A percentile compares a stretch with the other conserved stretches of the same genome.
Conservation (phyloP, 1,140 invertebrate species). For the Ceratoteleas bidentatus region DNA sequence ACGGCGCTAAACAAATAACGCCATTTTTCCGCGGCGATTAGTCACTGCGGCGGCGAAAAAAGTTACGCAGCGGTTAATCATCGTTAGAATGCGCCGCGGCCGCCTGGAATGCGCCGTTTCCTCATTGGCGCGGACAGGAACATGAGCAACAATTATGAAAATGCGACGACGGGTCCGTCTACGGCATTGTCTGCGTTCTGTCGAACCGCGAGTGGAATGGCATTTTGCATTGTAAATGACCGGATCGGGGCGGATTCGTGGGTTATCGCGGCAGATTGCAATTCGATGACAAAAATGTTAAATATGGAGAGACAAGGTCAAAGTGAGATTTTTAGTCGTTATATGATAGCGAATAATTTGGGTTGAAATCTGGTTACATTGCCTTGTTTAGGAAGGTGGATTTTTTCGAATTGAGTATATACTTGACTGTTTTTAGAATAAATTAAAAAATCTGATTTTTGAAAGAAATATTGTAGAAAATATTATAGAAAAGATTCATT, state of each 20-base stretch:
- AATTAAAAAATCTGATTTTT: too few relatives aligned
- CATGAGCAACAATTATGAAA: conserved; percentile 15
- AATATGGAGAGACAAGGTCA: too few relatives aligned
- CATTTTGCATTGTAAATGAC: background rate
- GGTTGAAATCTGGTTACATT: too few relatives aligned
- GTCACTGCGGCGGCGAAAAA: background rate
- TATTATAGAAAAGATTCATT: too few relatives aligned
- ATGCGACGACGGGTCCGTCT: background rate
- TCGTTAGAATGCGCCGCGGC: background rate
- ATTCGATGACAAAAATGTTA: too few relatives aligned
- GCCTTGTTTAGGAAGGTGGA: too few relatives aligned
- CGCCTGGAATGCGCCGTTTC: background rate
- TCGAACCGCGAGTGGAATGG: background rate
- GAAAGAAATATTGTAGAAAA: too few relatives aligned
- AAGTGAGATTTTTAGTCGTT: too few relatives aligned
- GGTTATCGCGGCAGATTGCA: too few relatives aligned
- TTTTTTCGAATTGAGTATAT: too few relatives aligned
- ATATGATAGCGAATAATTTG: too few relatives aligned
- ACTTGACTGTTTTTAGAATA: too few relatives aligned
- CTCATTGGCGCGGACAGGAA: background rate
- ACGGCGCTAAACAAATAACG: conserved; percentile 19
- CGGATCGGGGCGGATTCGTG: background rate
- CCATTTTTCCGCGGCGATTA: conserved; percentile 20
- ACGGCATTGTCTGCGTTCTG: conserved; percentile 10
- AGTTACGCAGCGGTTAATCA: background rate